Evolutionary conservation across 2,888 invertebrate species (phyloP).

Genomic region (Mythimna impura): DNA sequence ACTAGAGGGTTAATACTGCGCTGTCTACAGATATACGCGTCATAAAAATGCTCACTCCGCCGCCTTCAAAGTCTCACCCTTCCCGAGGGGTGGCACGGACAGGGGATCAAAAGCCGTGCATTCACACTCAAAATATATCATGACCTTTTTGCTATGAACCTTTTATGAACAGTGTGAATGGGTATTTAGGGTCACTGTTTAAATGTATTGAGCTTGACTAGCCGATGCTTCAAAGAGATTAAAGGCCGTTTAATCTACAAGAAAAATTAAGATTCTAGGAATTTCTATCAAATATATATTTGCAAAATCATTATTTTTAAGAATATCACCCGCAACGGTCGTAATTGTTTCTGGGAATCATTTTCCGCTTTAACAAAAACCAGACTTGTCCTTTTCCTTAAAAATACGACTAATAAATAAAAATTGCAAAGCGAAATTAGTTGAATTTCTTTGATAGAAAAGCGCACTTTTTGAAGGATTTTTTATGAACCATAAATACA

Average conservation of each 20-base stretch:
- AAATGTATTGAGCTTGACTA: conserved; percentile 48
- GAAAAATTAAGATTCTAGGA: conserved; percentile 7
- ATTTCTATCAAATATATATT: neutral
- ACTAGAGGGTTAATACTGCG: conserved; percentile 54
- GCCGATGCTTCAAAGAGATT: conserved; percentile 4
- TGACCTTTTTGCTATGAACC: conserved; percentile 72
- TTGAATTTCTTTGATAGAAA: neutral
- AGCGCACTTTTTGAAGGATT: neutral
- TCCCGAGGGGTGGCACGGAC: conserved; percentile 63
- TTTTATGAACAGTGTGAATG: conserved; percentile 64
- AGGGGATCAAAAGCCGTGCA: conserved; percentile 74
- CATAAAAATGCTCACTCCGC: conserved; percentile 61
- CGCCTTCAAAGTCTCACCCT: conserved; percentile 57
- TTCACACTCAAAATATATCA: conserved; percentile 74
- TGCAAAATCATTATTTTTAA: neutral
- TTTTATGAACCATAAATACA: neutral
- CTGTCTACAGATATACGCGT: conserved; percentile 60
- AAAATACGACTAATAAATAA: neutral
- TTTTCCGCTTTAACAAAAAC: neutral
- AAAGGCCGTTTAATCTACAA: conserved; percentile 6
- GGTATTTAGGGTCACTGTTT: conserved; percentile 48
- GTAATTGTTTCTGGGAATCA: neutral
- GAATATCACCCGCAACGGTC: neutral
- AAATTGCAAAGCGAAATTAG: neutral
- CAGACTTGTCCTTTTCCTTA: neutral